phyloP scores from a whole-genome alignment of 2,113 vertebrate genomes.

The Pseudopodoces humilis region DNA sequence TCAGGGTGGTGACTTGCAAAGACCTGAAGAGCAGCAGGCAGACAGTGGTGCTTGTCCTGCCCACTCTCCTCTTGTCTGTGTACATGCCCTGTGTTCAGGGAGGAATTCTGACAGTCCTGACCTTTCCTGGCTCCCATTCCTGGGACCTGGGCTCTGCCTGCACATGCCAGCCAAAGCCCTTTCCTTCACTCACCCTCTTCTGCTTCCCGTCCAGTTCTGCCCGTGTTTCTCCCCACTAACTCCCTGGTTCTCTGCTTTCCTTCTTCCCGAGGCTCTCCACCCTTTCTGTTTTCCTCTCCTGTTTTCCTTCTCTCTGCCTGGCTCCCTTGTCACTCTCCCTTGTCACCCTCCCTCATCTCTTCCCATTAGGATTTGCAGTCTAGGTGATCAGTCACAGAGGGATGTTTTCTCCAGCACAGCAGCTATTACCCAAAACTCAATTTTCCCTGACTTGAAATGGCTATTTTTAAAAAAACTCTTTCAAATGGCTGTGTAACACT shows the following conservation, averaged over 20 bases:
- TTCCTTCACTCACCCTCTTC: background rate
- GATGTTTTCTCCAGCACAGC: conserved; percentile 38
- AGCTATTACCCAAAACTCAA: conserved; percentile 71
- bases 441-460: conserved; percentile 52
- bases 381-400: conserved; percentile 65
- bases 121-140: background rate
- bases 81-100: background rate
- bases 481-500: conserved; percentile 44
- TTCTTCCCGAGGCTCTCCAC: background rate
- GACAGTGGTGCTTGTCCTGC: background rate
- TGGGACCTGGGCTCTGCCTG: background rate
- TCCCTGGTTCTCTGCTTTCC: background rate
- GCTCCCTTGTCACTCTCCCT: conserved; percentile 43
- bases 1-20: background rate
- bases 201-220: background rate
- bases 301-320: background rate
- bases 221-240: background rate
- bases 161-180: background rate
- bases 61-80: background rate
- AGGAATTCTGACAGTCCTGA: background rate
- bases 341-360: conserved; percentile 37
- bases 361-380: conserved; percentile 41
- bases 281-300: background rate
- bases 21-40: background rate
- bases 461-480: background rate